Percentiles rank a stretch among this genome's conserved stretches.
phyloP scores from a whole-genome alignment of 2,113 vertebrate genomes.

The Struthio camelus region DNA sequence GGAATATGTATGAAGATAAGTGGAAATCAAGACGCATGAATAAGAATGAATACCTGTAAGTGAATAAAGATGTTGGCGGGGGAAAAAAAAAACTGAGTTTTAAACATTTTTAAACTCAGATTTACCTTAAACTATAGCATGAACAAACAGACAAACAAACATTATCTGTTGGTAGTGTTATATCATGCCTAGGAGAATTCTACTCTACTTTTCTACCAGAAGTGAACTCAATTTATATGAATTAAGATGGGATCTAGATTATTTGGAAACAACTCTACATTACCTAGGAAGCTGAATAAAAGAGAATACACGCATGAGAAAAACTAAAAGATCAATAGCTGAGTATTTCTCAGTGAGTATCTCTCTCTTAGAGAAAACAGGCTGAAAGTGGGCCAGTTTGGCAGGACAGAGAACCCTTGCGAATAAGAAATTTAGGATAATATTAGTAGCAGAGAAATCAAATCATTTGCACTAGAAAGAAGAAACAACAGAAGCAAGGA shows the following conservation, averaged over 20 bases:
- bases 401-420: not conserved
- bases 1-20: conserved; percentile 28
- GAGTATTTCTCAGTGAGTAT: not conserved
- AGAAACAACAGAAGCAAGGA: not conserved
- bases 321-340: not conserved
- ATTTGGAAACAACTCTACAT: not conserved
- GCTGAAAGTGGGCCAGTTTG: not conserved
- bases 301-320: not conserved
- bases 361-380: not conserved
- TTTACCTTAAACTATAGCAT: not conserved
- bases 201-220: not conserved
- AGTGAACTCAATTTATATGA: not conserved
- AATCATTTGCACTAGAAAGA: not conserved
- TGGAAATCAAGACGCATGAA: not conserved
- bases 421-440: not conserved
- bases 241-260: not conserved
- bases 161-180: not conserved
- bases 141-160: not conserved
- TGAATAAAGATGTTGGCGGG: not conserved
- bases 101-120: not conserved
- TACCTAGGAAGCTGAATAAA: not conserved
- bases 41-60: not conserved
- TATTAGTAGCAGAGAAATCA: not conserved
- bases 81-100: not conserved
- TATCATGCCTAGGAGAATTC: not conserved